Evolutionary conservation across 37 sponge, comb jelly and placozoan genomes (phyloP).

Genomic region (Chondrosia reniformis): DNA sequence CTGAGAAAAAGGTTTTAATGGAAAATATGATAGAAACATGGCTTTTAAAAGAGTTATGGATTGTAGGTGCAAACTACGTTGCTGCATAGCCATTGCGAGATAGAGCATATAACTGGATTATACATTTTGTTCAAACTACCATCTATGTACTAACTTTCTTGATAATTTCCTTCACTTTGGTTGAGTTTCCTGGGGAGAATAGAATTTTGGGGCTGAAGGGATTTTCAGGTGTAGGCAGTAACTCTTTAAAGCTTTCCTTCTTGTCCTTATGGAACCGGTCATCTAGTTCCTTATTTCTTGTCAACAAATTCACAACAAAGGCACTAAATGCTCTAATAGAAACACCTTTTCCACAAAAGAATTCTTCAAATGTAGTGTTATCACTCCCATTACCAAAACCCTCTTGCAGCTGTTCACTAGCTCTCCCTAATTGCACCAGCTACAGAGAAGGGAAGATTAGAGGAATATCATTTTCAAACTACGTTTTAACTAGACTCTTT

Average conservation of each 20-base stretch:
- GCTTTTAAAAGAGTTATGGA: too few species aligned
- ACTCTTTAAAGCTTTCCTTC: not conserved
- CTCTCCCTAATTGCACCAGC: too few species aligned
- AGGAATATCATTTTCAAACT: too few species aligned
- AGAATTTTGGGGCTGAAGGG: slow-evolving; percentile 63
- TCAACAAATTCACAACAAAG: not conserved
- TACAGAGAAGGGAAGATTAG: too few species aligned
- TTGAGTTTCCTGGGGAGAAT: slow-evolving; percentile 33
- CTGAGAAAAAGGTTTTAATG: too few species aligned
- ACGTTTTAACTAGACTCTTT: too few species aligned
- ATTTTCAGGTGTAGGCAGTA: not conserved
- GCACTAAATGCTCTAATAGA: not conserved
- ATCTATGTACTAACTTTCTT: slow-evolving; percentile 29
- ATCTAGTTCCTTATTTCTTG: not conserved
- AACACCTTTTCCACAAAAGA: not conserved
- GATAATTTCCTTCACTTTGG: slow-evolving; percentile 40
- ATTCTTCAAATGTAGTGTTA: not conserved
- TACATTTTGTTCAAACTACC: too few species aligned
- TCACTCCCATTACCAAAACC: not conserved
- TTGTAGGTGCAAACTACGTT: too few species aligned
- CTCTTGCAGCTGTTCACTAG: too few species aligned
- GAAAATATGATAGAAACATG: too few species aligned
- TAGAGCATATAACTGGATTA: too few species aligned
- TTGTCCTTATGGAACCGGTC: not conserved
- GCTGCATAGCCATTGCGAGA: too few species aligned